Evolutionary conservation across 2,113 vertebrate species (phyloP).

Genomic region (Prunella himalayana): DNA sequence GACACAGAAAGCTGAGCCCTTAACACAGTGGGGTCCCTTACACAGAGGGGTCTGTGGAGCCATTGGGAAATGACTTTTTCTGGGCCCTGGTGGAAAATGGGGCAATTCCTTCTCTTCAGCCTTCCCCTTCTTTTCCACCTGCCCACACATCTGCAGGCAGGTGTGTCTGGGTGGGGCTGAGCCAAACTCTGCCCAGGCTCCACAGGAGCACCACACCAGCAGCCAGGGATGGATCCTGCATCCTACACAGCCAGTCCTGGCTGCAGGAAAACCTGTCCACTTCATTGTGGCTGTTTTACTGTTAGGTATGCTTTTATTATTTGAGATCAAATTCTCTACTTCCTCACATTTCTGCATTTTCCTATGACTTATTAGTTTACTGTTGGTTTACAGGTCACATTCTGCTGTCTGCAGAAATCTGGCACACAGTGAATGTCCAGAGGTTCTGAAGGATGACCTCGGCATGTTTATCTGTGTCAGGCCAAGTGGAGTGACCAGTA

Average conservation of each 20-base stretch:
- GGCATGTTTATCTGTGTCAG: neutral
- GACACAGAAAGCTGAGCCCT: neutral
- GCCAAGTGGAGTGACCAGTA: neutral
- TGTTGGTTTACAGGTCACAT: neutral
- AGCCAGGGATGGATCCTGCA: neutral
- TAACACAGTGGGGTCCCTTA: neutral
- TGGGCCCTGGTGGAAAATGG: neutral
- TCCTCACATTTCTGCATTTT: slow-evolving; percentile 1
- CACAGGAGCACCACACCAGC: neutral
- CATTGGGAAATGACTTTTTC: rapidly evolving
- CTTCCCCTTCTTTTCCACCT: neutral
- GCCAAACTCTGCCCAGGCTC: neutral
- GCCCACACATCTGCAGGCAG: neutral
- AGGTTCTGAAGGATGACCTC: neutral
- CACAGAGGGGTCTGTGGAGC: rapidly evolving
- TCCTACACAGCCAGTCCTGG: neutral
- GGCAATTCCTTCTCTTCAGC: neutral
- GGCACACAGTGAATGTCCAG: neutral
- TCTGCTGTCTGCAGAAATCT: neutral
- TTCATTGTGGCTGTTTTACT: neutral
- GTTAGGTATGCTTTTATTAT: neutral
- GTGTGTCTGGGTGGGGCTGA: neutral
- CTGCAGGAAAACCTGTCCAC: neutral
- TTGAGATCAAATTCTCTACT: neutral
- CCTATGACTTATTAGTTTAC: neutral